Conservation (phyloP, 2,797 vertebrate genomes). For the Anableps anableps region DNA sequence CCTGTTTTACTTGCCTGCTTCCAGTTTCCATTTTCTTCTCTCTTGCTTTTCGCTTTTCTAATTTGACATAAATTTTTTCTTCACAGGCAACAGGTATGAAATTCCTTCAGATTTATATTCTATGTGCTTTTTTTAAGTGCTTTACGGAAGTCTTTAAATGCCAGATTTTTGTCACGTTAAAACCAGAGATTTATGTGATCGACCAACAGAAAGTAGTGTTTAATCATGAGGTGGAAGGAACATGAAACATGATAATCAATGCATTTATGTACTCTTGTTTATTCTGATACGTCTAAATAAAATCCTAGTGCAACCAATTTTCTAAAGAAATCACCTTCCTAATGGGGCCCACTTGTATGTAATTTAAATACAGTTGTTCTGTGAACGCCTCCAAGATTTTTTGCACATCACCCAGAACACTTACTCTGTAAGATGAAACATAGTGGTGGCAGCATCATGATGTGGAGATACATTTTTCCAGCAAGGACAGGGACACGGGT, state of each 20-base stretch:
- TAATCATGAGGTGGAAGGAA: background rate
- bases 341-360: background rate
- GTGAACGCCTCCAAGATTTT: background rate
- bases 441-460: too few relatives aligned
- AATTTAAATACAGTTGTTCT: background rate
- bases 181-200: background rate
- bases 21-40: background rate
- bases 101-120: background rate
- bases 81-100: background rate
- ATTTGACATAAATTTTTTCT: background rate
- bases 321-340: background rate
- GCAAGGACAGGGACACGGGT: too few relatives aligned
- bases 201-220: too few relatives aligned
- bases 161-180: background rate
- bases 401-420: too few relatives aligned
- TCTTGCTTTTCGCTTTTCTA: background rate
- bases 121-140: background rate
- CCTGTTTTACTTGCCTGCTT: background rate
- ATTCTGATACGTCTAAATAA: background rate
- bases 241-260: background rate
- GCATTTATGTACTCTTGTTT: background rate
- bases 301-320: background rate
- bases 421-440: too few relatives aligned
- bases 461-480: too few relatives aligned
- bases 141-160: background rate